A percentile compares a stretch with the other conserved stretches of the same genome.
Conservation (phyloP, 1,140 invertebrate species). For the Oscheius sp. region DNA sequence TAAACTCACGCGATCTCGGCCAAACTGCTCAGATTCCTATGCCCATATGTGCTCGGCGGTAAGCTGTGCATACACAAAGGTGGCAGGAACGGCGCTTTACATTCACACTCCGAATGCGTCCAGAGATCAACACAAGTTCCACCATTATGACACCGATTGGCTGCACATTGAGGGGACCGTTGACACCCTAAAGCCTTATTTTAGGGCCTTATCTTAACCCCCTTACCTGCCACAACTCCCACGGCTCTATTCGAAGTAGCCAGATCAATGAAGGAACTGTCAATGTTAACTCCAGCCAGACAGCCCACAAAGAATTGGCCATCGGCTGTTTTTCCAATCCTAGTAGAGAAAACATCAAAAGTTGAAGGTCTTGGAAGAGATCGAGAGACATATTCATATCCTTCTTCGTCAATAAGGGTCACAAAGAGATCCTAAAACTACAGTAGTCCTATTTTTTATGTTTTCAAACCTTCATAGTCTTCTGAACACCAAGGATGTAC, state of each 20-base stretch:
- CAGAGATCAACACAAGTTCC: slow-evolving; percentile 84
- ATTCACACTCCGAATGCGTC: slow-evolving; percentile 80
- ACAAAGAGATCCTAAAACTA: slow-evolving; percentile 24
- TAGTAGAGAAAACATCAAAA: slow-evolving; percentile 40
- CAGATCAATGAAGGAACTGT: slow-evolving; percentile 10
- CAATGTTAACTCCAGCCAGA: slow-evolving; percentile 30
- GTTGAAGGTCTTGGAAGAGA: slow-evolving; percentile 7
- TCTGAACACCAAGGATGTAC: slow-evolving; percentile 35
- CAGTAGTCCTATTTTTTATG: neutral
- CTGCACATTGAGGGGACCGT: slow-evolving; percentile 76
- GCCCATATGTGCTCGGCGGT: slow-evolving; percentile 83
- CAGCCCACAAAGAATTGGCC: slow-evolving; percentile 34
- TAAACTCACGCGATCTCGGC: slow-evolving; percentile 10
- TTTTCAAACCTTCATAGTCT: slow-evolving; percentile 6
- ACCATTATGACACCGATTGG: slow-evolving; percentile 80
- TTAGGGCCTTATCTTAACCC: no score
- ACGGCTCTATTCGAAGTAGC: slow-evolving; percentile 24
- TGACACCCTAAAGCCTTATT: slow-evolving; percentile 69
- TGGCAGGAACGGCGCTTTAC: slow-evolving; percentile 80
- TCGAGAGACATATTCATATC: slow-evolving; percentile 22
- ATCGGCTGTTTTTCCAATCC: slow-evolving; percentile 36
- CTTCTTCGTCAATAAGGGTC: slow-evolving; percentile 24
- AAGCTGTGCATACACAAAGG: slow-evolving; percentile 80
- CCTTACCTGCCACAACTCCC: neutral
- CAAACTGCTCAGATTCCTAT: slow-evolving; percentile 57